Base-by-base conservation (phyloP, 1,140 invertebrate species). In the Pogonognathellus flavescens region DNA sequence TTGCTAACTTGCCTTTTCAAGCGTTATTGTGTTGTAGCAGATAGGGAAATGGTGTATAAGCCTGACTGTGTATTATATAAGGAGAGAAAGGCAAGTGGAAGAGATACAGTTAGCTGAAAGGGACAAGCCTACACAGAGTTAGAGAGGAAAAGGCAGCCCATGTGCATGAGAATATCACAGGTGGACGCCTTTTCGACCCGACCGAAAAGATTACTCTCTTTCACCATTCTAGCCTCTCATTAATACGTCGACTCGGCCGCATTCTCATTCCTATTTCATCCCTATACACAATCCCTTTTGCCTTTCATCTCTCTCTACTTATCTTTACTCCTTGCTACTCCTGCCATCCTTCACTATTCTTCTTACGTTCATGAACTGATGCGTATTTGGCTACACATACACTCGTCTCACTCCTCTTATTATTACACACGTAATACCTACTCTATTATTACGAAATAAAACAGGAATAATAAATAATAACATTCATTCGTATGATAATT, bases 111-210 rank as follows among this genome's bases (percentile, higher is more conserved):
- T 25, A 11, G 18, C 6, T 25, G 70, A 7, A 49, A 76, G 41
- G 70, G 70, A 72, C 31, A 41, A 16, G 11, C 2, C 11, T n/a
- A 57, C 11, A 57, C 11, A 57, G 53, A 57, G 53, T 14, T 13
- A 57, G 16, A 49, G 25, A 49, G 66, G 31, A 49, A 31, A 76
- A 76, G 70, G 70, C 70, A 76, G 70, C 70, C 70, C 70, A 76
- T 76, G 70, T 76, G 70, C 70, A 84, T 85, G 84, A 85, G 84
- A 85, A 85, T 25, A 81, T 81, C 50, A 80, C 85, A 86, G 85
- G 85, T 86, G 85, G 85, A 86, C 85, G 85, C 85, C 85, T 83
- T 86, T 86, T 86, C 85, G 85, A 86, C 85, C 85, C 85, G 76
- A 80, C 66, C 80, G 76, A 86, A 83, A 82, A 86, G 85, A 86